phyloP scores from a whole-genome alignment of 2,888 invertebrate species.

The Plebejus melissa region DNA sequence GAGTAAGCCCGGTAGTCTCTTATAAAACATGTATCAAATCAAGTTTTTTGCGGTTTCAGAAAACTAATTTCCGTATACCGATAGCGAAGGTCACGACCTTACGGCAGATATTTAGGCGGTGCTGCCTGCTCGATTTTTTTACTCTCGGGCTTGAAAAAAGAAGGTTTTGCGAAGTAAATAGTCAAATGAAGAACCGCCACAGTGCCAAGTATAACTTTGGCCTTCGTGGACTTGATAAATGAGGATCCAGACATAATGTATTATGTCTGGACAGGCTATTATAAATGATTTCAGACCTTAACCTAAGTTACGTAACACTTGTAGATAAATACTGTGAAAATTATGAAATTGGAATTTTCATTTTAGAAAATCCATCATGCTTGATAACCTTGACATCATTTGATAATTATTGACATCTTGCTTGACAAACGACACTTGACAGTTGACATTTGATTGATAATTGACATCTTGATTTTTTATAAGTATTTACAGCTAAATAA shows the following conservation, averaged over 20 bases:
- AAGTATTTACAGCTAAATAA: too few relatives aligned
- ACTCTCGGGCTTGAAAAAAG: constrained; percentile 60
- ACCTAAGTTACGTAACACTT: constrained; percentile 21
- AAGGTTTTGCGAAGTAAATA: constrained; percentile 66
- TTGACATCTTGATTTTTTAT: too few relatives aligned
- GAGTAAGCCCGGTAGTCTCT: constrained; percentile 42
- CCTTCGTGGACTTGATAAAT: constrained; percentile 64
- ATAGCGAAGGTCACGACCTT: constrained; percentile 40
- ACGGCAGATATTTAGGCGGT: constrained; percentile 65
- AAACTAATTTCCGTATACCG: constrained; percentile 41
- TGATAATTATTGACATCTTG: neutral
- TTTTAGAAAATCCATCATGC: neutral
- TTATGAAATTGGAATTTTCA: neutral
- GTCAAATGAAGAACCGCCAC: constrained; percentile 61
- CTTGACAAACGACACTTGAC: neutral
- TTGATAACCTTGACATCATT: neutral
- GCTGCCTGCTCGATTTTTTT: constrained; percentile 43
- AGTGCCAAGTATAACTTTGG: constrained; percentile 63
- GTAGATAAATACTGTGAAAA: neutral
- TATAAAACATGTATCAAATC: constrained; percentile 56
- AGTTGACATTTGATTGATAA: too few relatives aligned
- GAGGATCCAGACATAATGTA: constrained; percentile 57
- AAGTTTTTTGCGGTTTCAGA: constrained; percentile 36
- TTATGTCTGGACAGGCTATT: constrained; percentile 23
- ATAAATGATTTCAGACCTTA: neutral